Evolutionary conservation across 2,113 vertebrate species (phyloP), one percentile per base, ranked within the genome.

Genomic region (Plotosus lineatus): DNA sequence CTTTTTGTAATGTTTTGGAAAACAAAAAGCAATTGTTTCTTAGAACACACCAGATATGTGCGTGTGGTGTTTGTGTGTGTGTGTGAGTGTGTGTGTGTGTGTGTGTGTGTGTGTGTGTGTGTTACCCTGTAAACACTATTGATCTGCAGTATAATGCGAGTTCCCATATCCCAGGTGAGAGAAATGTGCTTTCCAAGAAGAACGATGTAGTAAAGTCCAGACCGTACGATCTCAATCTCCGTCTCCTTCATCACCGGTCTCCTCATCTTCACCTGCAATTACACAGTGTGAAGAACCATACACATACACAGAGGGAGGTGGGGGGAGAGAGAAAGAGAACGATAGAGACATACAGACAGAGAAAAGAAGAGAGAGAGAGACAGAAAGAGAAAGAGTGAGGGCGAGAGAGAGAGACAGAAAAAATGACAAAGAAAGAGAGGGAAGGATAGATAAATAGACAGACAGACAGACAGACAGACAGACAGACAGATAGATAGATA

Each of bases 111-210:
- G 60, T 82, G 38, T 61, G 55, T 63, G 75, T 77, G 55, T 61
- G 55, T 51, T 91, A 99, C 97, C 93, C 88, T 93, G 90, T 95
- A 95, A 3, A 87, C 80, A 81, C 91, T 92, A 78, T 95, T 95
- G 87, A 99, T 92, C 86, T 95, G 92, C 84, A 99, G 91, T 0
- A 95, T 93, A 66, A 98, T 55, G 1, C 88, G 89, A 82, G 95
- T 95, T 85, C 90, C 94, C 38, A 73, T 92, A 86, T 99, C 96
- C 97, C 97, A 99, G 77, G 91, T 94, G 77, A 99, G 87, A 2
- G 89, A 95, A 58, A 99, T 95, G 38, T 89, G 89, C 85, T 92
- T 92, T 19, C 95, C 94, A 76, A 99, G 89, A 60, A 96, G 90
- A 83, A 99, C 74, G 0, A 95, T 93, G 83, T 95, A 92, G 74